These are phyloP conservation scores for Scaptomyza flava DNA, from an alignment of 2,888 invertebrate genomes.

Conservation along the genomic window DNA sequence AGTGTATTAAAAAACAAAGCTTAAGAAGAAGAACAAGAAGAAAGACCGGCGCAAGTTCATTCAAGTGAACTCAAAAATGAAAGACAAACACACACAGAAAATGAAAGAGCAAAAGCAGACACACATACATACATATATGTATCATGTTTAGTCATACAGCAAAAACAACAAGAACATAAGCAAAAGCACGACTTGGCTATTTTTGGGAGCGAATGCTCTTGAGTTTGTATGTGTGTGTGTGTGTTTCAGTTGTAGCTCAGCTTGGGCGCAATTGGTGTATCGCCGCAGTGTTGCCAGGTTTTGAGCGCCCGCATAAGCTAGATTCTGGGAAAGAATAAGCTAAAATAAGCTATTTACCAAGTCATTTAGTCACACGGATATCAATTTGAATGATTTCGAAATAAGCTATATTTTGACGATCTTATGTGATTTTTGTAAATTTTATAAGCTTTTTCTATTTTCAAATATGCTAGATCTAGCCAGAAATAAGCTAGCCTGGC, in stretches of 20 bases:
- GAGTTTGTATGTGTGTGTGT: conserved; percentile 34
- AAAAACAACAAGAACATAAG: too few relatives aligned
- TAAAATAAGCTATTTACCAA: too few relatives aligned
- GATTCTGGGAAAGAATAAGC: too few relatives aligned
- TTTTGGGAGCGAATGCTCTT: conserved; percentile 70
- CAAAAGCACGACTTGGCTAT: conserved; percentile 61
- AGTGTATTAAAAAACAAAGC: neutral
- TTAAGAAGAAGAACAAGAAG: conserved; percentile 14
- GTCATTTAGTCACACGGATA: too few relatives aligned
- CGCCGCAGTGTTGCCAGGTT: too few relatives aligned
- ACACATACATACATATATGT: conserved; percentile 4
- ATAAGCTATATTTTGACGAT: too few relatives aligned
- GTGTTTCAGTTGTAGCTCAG: conserved; percentile 53
- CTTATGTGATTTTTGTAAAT: too few relatives aligned
- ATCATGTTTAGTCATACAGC: conserved; percentile 63
- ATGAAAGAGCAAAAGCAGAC: conserved; percentile 2
- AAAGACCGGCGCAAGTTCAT: conserved; percentile 42
- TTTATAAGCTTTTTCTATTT: too few relatives aligned
- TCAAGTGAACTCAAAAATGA: conserved; percentile 37
- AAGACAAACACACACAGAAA: conserved; percentile 5
- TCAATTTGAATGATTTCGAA: too few relatives aligned
- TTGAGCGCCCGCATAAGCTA: too few relatives aligned
- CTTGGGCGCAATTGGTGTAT: conserved; percentile 44
- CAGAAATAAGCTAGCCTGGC: too few relatives aligned
- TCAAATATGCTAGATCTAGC: too few relatives aligned